A percentile compares a stretch with the other conserved stretches of the same genome.
Conservation (phyloP, 2,113 vertebrate genomes). For the Microtus richardsoni region DNA sequence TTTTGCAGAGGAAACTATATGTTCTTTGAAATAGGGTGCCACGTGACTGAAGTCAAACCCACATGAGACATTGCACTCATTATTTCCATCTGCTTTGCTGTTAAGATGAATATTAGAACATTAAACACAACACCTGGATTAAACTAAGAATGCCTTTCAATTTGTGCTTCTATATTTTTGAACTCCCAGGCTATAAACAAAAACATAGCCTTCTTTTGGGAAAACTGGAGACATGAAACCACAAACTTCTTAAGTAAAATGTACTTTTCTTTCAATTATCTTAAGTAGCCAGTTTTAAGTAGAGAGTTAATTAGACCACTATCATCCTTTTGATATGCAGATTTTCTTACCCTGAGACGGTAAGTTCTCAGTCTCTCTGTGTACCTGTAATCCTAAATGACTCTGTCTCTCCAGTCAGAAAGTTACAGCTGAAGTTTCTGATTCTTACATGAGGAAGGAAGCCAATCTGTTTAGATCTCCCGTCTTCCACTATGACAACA, state of each 20-base stretch:
- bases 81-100: conserved; percentile 2
- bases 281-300: not conserved
- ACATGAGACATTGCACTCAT: not conserved
- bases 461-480: not conserved
- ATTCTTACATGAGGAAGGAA: not conserved
- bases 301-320: not conserved
- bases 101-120: not conserved
- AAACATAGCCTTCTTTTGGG: not conserved
- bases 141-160: conserved; percentile 9
- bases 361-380: not conserved
- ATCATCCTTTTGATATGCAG: not conserved
- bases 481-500: not conserved
- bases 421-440: not conserved
- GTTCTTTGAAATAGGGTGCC: not conserved
- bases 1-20: not conserved
- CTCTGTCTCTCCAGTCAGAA: not conserved
- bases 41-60: not conserved
- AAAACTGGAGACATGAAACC: conserved; percentile 26
- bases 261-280: not conserved
- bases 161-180: not conserved
- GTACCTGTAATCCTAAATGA: conserved; percentile 29
- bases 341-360: not conserved
- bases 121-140: not conserved
- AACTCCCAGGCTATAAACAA: conserved; percentile 8
- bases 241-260: not conserved